A percentile compares a stretch with the other conserved stretches of the same genome.
Conservation (phyloP, 2,113 vertebrate species). For the Galbula dea region DNA sequence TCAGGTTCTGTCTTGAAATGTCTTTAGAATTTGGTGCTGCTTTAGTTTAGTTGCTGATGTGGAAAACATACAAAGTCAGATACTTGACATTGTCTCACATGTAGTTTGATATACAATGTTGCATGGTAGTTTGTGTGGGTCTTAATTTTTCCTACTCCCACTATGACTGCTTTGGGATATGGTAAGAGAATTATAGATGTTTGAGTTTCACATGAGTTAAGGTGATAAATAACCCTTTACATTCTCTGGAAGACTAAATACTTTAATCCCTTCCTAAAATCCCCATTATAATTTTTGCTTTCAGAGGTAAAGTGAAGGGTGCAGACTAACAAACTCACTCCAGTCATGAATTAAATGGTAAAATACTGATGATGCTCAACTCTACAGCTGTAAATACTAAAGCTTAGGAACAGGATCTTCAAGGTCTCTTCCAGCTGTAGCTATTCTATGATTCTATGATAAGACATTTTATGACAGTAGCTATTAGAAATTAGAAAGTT, state of each 20-base stretch:
- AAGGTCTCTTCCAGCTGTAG: no score
- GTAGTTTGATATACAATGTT: not conserved
- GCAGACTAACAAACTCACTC: not conserved
- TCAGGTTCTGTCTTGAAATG: not conserved
- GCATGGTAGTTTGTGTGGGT: not conserved
- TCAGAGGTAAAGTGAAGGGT: slow-evolving; percentile 1
- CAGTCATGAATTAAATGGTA: not conserved
- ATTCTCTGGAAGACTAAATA: slow-evolving; percentile 1
- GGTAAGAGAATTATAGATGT: slow-evolving; percentile 10
- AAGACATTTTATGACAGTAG: not conserved
- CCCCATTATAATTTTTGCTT: not conserved
- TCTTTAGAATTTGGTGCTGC: not conserved
- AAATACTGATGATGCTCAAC: not conserved
- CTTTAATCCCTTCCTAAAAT: slow-evolving; percentile 29
- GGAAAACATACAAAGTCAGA: not conserved
- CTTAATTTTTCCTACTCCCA: slow-evolving; percentile 6
- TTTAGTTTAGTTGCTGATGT: not conserved
- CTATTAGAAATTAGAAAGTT: not conserved
- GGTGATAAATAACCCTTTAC: slow-evolving; percentile 12
- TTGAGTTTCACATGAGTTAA: slow-evolving; percentile 20
- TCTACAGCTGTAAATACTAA: not conserved
- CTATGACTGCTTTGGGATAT: not conserved
- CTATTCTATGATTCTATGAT: no score
- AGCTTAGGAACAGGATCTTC: not conserved
- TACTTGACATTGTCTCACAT: not conserved